Evolutionary conservation across 2,797 vertebrate genomes (phyloP), one percentile per base, ranked within the genome.

Genomic region (Rhinichthys osculus): DNA sequence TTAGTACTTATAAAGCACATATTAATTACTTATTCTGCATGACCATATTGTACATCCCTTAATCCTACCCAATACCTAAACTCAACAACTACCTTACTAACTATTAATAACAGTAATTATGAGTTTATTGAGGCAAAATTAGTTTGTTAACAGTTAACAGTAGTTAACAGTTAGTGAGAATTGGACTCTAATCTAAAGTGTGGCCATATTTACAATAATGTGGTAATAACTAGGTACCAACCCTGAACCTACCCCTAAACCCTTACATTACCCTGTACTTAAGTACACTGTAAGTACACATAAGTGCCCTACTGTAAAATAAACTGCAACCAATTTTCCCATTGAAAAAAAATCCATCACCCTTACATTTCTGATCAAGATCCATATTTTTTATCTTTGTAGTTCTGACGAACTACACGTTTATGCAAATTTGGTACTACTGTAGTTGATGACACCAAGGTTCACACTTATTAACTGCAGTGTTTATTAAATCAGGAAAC

Each of bases 401-500:
- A 4, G 73, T n/a, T 33, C 11, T 47, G 8, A 54, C 5, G 5
- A 35, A 38, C 2, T 30, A 38, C 21, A 62, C 0, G 23, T 78
- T 78, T 27, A 57, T 52, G 14, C 35, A 70, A 81, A 38, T 27
- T 2, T 27, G 30, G 4, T 50, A 54, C 13, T 54, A 54, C 21
- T 27, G 33, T 52, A 27, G 30, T 38, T 52, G 44, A 54, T 70
- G 64, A 23, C 13, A 6, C 0, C 14, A 69, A 19, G 47, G 21
- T 52, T 70, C 4, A 17, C 7, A n/a, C 14, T 50, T 81, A 54
- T 81, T 69, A 57, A 13, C 66, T 19, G 66, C 47, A 35, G 66
- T 70, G 33, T 70, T 50, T 23, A 70, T 70, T 38, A 81, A 81
- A 69, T 21, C 44, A 52, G 44, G 64, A 81, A 69, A 81, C 21